Evolutionary conservation across 2,113 vertebrate genomes (phyloP).

Genomic region (Bufo gargarizans): DNA sequence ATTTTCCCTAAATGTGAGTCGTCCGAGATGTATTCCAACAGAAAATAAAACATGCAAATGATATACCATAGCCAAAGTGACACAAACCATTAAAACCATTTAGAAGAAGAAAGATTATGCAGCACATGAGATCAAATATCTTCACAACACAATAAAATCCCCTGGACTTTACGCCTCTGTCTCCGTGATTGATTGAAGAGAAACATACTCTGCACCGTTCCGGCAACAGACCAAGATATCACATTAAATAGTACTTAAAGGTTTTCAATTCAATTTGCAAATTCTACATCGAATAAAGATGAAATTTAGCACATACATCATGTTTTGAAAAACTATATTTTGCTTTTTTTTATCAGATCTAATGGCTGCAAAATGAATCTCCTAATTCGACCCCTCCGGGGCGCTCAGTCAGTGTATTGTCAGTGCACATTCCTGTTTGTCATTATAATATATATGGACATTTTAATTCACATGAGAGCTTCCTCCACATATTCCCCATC

Average conservation of each 20-base stretch:
- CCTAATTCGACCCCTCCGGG: constrained; percentile 16
- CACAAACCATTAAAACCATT: constrained; percentile 16
- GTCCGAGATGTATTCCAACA: neutral
- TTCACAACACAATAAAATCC: constrained; percentile 16
- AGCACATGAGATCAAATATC: constrained; percentile 19
- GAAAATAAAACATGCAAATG: neutral
- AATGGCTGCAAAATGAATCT: constrained; percentile 27
- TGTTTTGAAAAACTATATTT: constrained; percentile 23
- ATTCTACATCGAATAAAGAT: neutral
- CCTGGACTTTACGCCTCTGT: neutral
- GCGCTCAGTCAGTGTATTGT: constrained; percentile 36
- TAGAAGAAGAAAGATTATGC: neutral
- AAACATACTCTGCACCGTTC: neutral
- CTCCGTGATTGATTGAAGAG: constrained; percentile 14
- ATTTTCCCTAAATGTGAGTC: neutral
- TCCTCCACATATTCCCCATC: constrained; percentile 49
- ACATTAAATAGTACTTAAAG: constrained; percentile 6
- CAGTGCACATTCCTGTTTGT: constrained; percentile 37
- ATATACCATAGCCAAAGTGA: neutral
- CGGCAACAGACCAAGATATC: neutral
- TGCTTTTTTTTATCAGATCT: constrained; percentile 13
- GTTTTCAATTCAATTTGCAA: constrained; percentile 20
- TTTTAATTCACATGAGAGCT: constrained; percentile 53
- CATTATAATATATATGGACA: constrained; percentile 50
- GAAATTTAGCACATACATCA: constrained; percentile 29